Evolutionary conservation across 2,113 vertebrate genomes (phyloP).

Genomic region (Heterotis niloticus): DNA sequence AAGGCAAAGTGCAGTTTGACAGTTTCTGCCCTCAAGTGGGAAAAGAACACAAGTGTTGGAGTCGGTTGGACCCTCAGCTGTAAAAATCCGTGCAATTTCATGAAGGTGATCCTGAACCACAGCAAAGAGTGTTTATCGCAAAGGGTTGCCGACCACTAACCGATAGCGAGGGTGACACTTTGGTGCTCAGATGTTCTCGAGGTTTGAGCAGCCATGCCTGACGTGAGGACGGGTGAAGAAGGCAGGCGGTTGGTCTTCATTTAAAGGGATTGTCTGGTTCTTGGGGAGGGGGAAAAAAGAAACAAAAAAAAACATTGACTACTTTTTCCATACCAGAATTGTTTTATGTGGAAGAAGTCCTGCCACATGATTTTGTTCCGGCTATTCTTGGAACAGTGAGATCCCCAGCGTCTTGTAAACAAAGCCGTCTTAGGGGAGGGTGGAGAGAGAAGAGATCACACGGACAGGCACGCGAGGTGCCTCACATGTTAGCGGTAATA

Average conservation of each 20-base stretch:
- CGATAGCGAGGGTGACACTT: no score
- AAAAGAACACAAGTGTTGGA: neutral
- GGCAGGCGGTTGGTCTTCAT: neutral
- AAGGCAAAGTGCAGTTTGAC: neutral
- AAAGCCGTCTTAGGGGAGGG: slow-evolving; percentile 2
- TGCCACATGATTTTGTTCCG: slow-evolving; percentile 16
- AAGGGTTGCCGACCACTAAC: neutral
- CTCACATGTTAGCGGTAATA: neutral
- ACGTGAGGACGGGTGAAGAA: neutral
- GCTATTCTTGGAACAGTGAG: slow-evolving; percentile 16
- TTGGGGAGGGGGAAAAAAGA: neutral
- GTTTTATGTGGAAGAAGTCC: slow-evolving; percentile 5
- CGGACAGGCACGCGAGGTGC: neutral
- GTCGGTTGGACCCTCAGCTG: neutral
- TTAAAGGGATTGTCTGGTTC: slow-evolving; percentile 4
- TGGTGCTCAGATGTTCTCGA: no score
- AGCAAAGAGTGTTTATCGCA: neutral
- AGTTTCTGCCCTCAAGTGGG: neutral
- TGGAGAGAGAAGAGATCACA: slow-evolving; percentile 1
- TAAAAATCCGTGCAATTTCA: neutral
- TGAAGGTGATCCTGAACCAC: neutral
- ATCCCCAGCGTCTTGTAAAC: neutral
- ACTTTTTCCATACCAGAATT: neutral
- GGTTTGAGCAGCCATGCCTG: neutral
- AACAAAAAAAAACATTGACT: no score